Conservation (phyloP, 2,888 invertebrate species). For the Cantharis lateralis region DNA sequence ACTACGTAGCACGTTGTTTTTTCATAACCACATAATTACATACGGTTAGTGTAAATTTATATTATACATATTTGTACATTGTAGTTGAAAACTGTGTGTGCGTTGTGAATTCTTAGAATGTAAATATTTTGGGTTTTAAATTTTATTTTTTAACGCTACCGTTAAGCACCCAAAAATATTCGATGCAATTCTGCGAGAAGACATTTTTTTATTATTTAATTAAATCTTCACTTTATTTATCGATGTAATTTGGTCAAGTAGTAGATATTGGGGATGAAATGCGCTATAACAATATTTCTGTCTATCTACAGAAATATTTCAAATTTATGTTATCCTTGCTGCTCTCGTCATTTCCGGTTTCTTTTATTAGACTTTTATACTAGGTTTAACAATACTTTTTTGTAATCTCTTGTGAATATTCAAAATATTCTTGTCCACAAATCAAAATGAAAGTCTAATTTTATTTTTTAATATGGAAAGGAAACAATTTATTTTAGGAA, state of each 20-base stretch:
- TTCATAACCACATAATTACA: background rate
- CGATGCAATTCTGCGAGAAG: background rate
- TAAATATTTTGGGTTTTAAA: background rate
- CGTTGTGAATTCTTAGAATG: background rate
- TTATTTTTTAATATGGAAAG: too few species aligned
- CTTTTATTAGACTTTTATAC: background rate
- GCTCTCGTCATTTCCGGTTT: background rate
- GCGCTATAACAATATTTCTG: background rate
- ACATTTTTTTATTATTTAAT: background rate
- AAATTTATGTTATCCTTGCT: background rate
- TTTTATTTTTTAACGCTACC: background rate
- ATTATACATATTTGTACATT: background rate
- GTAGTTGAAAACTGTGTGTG: background rate
- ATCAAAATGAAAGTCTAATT: too few species aligned
- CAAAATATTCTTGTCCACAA: too few species aligned
- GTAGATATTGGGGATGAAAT: too few species aligned
- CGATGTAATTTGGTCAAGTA: background rate
- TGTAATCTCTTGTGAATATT: too few species aligned
- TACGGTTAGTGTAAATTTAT: background rate
- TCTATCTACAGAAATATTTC: background rate
- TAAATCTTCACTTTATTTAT: background rate
- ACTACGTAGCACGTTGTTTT: conserved; percentile 32
- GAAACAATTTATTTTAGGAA: too few species aligned
- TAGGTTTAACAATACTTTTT: too few species aligned
- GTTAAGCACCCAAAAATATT: too few species aligned